Base-by-base conservation (phyloP, 2,797 vertebrate genomes). In the Dendrocincla tyrannina region DNA sequence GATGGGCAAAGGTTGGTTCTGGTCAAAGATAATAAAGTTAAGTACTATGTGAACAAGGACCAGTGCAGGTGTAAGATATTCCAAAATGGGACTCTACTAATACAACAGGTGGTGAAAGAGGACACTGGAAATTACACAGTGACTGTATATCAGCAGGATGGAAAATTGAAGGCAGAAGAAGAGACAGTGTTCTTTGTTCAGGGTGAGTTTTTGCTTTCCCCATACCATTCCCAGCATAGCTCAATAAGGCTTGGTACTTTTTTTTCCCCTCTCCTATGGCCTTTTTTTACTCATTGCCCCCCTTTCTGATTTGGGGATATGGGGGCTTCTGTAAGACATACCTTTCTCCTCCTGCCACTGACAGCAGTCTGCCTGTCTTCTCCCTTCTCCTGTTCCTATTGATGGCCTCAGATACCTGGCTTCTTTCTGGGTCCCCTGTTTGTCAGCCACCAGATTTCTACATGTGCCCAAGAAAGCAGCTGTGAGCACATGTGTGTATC, bases 191-290 rank as follows among this genome's bases (percentile, higher is more conserved):
- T 97, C 6, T 3, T 76, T 0, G 37, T 96, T 53, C 58, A 53
- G 53, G 95, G 96, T 97, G 69, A 96, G 96, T 93, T 73, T 74
- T 73, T 42, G 18, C n/a, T 80, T 37, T 86, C 24, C 13, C 17
- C 5, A 6, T 64, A 5, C 8, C 7, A 7, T 59, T 89, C 20
- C 5, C 25, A 66, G 41, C 13, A 24, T 4, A 62, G 23, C 49
- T 72, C 37, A 37, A 3, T 63, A 52, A 73, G 41, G 14, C 4
- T 8, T 44, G 19, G 15, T 44, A 5, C 55, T 83, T 37, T 41
- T 13, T 2, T 33, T 4, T 5, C 47, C 41, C 44, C 19, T 66
- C 17, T 83, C 24, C 59, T 39, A 37, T 17, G 72, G 11, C 16
- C 12, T 75, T 64, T 79, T 79, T 22, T 42, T 52, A 9, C 28